phyloP scores from a whole-genome alignment of 2,888 invertebrate genomes.

The Ganaspis brasiliensis region DNA sequence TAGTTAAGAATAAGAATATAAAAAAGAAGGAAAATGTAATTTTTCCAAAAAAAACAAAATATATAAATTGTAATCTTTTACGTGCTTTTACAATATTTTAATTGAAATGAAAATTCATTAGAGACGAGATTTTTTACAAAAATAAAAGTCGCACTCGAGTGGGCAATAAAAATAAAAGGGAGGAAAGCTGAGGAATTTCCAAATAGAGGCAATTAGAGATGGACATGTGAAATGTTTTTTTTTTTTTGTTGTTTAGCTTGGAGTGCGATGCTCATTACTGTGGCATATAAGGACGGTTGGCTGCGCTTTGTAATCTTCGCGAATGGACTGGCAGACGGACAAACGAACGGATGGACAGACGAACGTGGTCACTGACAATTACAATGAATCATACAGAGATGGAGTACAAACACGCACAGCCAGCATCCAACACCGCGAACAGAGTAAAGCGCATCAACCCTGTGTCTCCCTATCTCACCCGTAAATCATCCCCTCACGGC shows the following conservation, averaged over 20 bases:
- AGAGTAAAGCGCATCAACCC: slow-evolving; percentile 27
- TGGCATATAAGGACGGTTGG: slow-evolving; percentile 33
- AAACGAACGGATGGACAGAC: slow-evolving; percentile 57
- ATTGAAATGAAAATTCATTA: no score
- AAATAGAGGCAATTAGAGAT: slow-evolving; percentile 16
- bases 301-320: slow-evolving; percentile 40
- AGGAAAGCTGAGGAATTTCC: background rate
- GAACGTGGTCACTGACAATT: slow-evolving; percentile 71
- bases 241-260: slow-evolving; percentile 2
- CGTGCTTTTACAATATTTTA: no score
- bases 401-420: slow-evolving; percentile 60
- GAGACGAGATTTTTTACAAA: background rate
- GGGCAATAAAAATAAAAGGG: background rate
- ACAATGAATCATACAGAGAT: slow-evolving; percentile 74
- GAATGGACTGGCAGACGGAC: slow-evolving; percentile 49
- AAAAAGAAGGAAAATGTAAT: no score
- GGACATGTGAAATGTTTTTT: background rate
- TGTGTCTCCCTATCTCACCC: slow-evolving; percentile 50
- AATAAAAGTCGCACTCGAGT: background rate
- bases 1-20: no score
- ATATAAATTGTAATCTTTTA: no score
- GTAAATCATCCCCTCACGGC: slow-evolving; percentile 55
- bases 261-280: slow-evolving; percentile 30
- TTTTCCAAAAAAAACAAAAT: no score
- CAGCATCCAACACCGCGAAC: slow-evolving; percentile 53